phyloP scores from a whole-genome alignment of 2,113 vertebrate genomes.

The Drymodes brunneopygia region DNA sequence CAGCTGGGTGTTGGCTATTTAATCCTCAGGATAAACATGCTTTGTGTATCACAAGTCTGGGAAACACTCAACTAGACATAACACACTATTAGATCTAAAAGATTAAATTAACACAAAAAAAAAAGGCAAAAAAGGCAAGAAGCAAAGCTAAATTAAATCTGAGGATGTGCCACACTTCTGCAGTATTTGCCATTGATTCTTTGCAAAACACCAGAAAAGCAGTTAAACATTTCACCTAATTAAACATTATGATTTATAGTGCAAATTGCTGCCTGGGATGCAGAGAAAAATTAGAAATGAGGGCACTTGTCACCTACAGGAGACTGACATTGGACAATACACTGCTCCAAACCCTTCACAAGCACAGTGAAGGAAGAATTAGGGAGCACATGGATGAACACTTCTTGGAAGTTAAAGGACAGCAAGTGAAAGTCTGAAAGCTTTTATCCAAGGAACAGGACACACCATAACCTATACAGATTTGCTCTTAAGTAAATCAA shows the following conservation, averaged over 20 bases:
- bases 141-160: not conserved
- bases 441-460: not conserved
- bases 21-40: not conserved
- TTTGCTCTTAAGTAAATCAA: not conserved
- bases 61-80: not conserved
- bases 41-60: not conserved
- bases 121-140: not conserved
- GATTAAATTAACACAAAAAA: not conserved
- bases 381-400: not conserved
- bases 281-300: not conserved
- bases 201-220: not conserved
- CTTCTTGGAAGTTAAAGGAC: not conserved
- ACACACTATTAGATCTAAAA: not conserved
- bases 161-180: not conserved
- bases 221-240: not conserved
- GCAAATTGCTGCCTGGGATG: not conserved
- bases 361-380: not conserved
- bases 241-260: not conserved
- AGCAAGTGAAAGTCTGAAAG: not conserved
- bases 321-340: fast-evolving
- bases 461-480: not conserved
- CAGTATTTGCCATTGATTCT: not conserved
- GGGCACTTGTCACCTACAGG: not conserved
- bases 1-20: not conserved
- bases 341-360: not conserved